A percentile compares a stretch with the other conserved stretches of the same genome.
phyloP scores from a whole-genome alignment of 1,140 invertebrate species.

The Drosophila bifasciata region DNA sequence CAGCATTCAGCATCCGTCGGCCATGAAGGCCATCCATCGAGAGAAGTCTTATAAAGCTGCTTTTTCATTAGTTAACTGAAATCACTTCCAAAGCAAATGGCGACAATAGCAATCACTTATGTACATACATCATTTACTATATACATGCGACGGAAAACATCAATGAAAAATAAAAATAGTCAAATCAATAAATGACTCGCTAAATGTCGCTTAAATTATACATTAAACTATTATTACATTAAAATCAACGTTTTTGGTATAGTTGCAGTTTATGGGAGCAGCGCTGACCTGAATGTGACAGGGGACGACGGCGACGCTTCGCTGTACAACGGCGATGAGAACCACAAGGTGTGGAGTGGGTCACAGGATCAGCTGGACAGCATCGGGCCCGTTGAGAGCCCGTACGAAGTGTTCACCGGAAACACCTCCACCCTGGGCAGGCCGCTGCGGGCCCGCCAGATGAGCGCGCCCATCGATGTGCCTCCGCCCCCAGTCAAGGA shows the following conservation, averaged over 20 bases:
- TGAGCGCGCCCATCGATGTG: conserved; percentile 90
- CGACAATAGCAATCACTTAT: neutral
- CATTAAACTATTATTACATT: too few species aligned
- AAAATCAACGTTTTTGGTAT: neutral
- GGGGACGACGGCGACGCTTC: conserved; percentile 90
- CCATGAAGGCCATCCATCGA: conserved; percentile 33
- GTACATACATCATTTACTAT: too few species aligned
- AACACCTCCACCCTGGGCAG: conserved; percentile 89
- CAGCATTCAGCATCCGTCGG: neutral
- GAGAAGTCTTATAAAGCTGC: conserved; percentile 8
- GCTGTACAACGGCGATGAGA: conserved; percentile 95
- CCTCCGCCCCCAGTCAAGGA: conserved; percentile 88
- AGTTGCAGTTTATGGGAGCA: conserved; percentile 84
- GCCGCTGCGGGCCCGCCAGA: conserved; percentile 91
- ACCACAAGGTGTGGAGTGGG: conserved; percentile 96
- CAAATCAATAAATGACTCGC: neutral
- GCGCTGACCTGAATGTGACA: conserved; percentile 85
- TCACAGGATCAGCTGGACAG: conserved; percentile 89
- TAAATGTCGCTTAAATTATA: too few species aligned
- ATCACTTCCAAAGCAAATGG: neutral
- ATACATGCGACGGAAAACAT: neutral
- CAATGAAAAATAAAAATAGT: neutral
- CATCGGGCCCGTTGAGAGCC: conserved; percentile 84
- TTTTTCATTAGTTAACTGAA: conserved; percentile 15
- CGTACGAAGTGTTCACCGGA: conserved; percentile 88